A percentile compares a stretch with the other conserved stretches of the same genome.
phyloP scores from a whole-genome alignment of 2,797 vertebrate genomes.

The Eulemur albifrons region DNA sequence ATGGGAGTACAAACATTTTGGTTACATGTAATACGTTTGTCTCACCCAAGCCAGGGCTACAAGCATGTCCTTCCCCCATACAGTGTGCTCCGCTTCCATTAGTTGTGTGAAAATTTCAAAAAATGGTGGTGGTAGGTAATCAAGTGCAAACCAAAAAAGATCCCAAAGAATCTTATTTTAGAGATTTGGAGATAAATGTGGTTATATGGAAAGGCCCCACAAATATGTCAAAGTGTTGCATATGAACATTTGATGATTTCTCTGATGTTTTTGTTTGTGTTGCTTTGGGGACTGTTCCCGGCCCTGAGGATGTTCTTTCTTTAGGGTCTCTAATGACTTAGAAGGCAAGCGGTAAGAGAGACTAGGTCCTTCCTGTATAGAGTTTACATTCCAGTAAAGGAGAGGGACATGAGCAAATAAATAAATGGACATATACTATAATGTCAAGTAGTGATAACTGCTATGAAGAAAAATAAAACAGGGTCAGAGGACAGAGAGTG shows the following conservation, averaged over 20 bases:
- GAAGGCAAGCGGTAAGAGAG: neutral
- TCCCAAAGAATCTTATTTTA: neutral
- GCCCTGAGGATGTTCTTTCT: neutral
- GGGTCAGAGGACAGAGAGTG: neutral
- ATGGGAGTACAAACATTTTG: too few relatives aligned
- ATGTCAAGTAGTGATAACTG: neutral
- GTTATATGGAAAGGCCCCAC: neutral
- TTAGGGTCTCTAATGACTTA: neutral
- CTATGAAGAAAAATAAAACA: neutral
- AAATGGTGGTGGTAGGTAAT: neutral
- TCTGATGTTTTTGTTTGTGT: neutral
- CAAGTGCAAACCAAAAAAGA: neutral
- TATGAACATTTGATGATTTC: neutral
- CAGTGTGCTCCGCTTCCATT: too few relatives aligned
- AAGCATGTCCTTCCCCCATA: too few relatives aligned
- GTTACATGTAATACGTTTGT: too few relatives aligned
- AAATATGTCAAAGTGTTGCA: neutral
- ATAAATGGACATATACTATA: neutral
- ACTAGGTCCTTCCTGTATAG: neutral
- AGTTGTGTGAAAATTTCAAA: neutral
- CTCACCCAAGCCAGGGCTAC: too few relatives aligned
- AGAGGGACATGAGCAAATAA: neutral
- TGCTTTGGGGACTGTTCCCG: neutral
- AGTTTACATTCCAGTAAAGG: neutral
- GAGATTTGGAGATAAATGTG: neutral